Percentiles rank a stretch among this genome's conserved stretches.
Evolutionary conservation across 1,140 invertebrate genomes (phyloP).

Genomic region (Heliconius congener): DNA sequence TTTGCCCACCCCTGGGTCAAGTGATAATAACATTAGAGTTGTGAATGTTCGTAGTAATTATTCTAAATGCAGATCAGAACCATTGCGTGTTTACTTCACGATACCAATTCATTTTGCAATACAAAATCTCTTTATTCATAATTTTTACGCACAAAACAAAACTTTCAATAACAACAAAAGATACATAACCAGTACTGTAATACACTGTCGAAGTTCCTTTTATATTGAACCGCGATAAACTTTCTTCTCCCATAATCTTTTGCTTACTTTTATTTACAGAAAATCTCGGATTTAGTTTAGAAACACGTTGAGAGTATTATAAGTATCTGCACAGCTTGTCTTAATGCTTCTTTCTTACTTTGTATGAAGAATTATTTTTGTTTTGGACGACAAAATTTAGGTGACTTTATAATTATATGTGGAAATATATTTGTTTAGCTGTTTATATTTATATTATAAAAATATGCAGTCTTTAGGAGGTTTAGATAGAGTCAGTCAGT

Average conservation of each 20-base stretch:
- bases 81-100: no score
- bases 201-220: background rate
- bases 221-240: slow-evolving; percentile 2
- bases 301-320: background rate
- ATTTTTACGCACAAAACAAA: background rate
- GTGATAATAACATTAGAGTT: no score
- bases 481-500: no score
- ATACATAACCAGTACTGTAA: background rate
- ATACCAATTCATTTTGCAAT: background rate
- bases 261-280: slow-evolving; percentile 8
- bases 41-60: no score
- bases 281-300: background rate
- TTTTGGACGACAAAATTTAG: background rate
- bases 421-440: background rate
- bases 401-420: background rate
- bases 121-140: background rate
- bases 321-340: slow-evolving; percentile 7
- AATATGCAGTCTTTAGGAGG: no score
- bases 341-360: slow-evolving; percentile 6
- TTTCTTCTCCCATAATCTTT: background rate
- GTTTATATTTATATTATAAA: background rate
- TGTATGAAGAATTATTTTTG: slow-evolving; percentile 2
- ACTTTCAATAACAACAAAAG: background rate
- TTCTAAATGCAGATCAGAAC: no score
- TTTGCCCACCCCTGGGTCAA: no score